Evolutionary conservation across 2,113 vertebrate species (phyloP).

Genomic region (Fulmarus glacialis): DNA sequence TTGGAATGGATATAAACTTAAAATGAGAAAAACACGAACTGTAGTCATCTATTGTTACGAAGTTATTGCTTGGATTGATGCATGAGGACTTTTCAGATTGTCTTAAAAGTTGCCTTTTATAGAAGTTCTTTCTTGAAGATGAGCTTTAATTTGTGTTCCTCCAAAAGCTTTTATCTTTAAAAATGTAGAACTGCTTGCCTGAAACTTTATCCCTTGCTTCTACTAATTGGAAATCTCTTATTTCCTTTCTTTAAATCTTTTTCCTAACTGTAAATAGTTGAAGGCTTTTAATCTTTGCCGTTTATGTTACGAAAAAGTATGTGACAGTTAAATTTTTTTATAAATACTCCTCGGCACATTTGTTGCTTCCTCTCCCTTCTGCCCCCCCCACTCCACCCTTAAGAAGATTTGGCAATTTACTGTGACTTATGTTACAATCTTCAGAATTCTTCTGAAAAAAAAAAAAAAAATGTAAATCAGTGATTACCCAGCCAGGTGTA

Average conservation of each 20-base stretch:
- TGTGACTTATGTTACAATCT: background rate
- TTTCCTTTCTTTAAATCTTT: background rate
- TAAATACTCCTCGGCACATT: background rate
- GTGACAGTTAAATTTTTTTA: background rate
- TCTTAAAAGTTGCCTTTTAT: background rate
- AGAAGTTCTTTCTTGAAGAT: background rate
- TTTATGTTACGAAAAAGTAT: background rate
- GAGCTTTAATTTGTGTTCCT: background rate
- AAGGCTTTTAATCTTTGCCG: background rate
- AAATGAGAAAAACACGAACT: background rate
- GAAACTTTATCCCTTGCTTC: background rate
- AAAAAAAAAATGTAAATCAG: fast-evolving
- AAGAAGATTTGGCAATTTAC: background rate
- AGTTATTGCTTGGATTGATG: background rate
- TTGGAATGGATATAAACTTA: background rate
- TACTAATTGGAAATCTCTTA: background rate
- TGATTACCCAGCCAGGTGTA: background rate
- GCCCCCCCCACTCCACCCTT: too few species aligned
- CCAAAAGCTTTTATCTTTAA: background rate
- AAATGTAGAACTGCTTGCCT: background rate
- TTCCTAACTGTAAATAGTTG: background rate
- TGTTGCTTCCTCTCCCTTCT: background rate
- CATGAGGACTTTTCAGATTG: background rate
- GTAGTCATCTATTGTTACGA: background rate
- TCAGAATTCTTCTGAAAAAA: background rate